Base-by-base conservation (phyloP, 64 coral and sea anemone species). In the Montipora foliosa region DNA sequence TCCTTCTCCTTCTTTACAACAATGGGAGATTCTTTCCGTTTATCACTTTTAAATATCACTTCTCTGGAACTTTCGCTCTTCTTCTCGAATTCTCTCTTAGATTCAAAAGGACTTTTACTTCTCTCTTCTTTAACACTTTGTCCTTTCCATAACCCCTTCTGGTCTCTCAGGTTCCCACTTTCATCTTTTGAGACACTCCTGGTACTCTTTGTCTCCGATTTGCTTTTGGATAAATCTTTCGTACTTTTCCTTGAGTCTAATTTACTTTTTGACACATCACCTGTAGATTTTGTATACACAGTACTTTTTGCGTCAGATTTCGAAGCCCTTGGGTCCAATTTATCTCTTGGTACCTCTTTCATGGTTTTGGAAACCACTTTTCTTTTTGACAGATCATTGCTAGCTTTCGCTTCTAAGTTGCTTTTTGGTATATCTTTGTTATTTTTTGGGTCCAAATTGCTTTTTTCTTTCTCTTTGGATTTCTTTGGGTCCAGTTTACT, bases 11-110 rank as follows among this genome's bases (percentile, higher is more conserved):
- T 86, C 60, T 85, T 85, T 85, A 70, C 67, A 5, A 85, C 5
- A 21, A 22, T 14, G 16, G 66, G 64, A 1, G 67, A 86, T 25
- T 86, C 82, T 51, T 86, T 86, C 5, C 62, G 46, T 47, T 86
- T 86, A 22, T 86, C 82, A 9, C 66, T 70, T 72, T 86, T 70
- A 21, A 86, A 86, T 71, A 86, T 86, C 66, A 86, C 82, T 71
- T 86, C 82, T 72, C 82, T 71, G 8, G 46, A 67, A 72, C 45
- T 86, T 45, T 86, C 82, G 8, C 64, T 72, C 82, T 72, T 72
- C 82, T 72, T 86, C 46, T 72, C 71, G 6, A 49, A 46, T 22
- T 72, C 64, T 49, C 22, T 86, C 44, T 72, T 72, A 12, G 45
- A 45, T 47, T 86, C 82, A 49, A n/a, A 50, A 5, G 44, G 19